These are phyloP conservation scores for Xiphophorus maculatus DNA, from an alignment of 2,113 vertebrate genomes.

Conservation along the genomic window DNA sequence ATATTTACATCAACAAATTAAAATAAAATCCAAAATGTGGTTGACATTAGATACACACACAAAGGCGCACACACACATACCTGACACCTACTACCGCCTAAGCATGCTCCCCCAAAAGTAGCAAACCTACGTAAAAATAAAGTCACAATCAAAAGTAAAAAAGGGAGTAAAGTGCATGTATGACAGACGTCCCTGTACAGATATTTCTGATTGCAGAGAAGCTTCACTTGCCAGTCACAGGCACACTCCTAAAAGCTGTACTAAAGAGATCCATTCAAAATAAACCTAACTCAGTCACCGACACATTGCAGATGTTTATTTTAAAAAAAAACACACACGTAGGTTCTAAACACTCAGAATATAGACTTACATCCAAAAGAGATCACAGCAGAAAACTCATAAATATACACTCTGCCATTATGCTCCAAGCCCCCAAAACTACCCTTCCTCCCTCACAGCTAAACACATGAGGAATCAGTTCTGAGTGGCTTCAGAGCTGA, in stretches of 20 bases:
- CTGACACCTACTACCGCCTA: conserved; percentile 53
- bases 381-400: conserved; percentile 29
- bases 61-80: conserved; percentile 40
- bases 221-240: conserved; percentile 71
- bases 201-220: conserved; percentile 66
- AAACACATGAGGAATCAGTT: conserved; percentile 37
- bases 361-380: conserved; percentile 59
- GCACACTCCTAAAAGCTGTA: conserved; percentile 64
- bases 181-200: conserved; percentile 86
- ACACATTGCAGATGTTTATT: conserved; percentile 56
- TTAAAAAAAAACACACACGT: conserved; percentile 34
- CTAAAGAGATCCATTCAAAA: conserved; percentile 50
- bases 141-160: conserved; percentile 58
- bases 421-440: not conserved
- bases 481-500: conserved; percentile 55
- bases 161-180: conserved; percentile 96
- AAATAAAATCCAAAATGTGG: conserved; percentile 45
- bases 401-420: conserved; percentile 44
- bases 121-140: conserved; percentile 60
- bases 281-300: conserved; percentile 57
- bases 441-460: conserved; percentile 34
- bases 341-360: conserved; percentile 57
- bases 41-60: conserved; percentile 45
- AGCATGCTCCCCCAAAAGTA: conserved; percentile 70
- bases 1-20: conserved; percentile 76